Conservation (phyloP, 2,113 vertebrate genomes). For the Lepidiolamprologus cunningtoni region DNA sequence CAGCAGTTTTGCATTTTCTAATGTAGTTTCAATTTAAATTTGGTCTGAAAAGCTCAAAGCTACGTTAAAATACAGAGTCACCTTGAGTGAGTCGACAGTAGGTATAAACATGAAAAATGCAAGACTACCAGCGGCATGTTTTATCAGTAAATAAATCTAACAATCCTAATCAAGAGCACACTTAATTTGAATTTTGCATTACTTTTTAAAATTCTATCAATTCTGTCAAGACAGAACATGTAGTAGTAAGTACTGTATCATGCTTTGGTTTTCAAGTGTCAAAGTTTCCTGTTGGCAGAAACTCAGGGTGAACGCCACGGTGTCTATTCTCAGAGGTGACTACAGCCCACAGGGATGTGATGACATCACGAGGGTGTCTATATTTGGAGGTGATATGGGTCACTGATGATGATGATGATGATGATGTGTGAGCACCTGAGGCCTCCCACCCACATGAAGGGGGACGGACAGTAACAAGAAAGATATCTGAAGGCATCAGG, state of each 20-base stretch:
- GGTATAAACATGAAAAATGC: background rate
- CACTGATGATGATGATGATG: constrained; percentile 31
- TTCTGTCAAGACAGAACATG: background rate
- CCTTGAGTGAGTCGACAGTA: background rate
- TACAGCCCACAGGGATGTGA: background rate
- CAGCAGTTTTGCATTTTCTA: background rate
- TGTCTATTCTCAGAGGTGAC: constrained; percentile 31
- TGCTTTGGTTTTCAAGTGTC: background rate
- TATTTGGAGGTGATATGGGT: constrained; percentile 57
- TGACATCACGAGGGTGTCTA: constrained; percentile 57
- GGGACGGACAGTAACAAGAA: background rate
- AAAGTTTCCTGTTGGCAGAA: background rate
- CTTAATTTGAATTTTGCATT: background rate
- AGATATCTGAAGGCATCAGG: background rate
- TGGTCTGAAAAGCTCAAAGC: background rate
- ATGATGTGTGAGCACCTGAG: constrained; percentile 54
- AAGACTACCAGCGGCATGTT: background rate
- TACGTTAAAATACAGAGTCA: background rate
- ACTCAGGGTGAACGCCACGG: background rate
- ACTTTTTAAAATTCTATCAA: background rate
- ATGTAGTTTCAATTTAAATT: background rate
- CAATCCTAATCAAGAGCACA: background rate
- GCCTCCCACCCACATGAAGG: constrained; percentile 1
- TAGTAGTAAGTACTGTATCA: background rate
- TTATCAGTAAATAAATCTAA: background rate